Evolutionary conservation across 2,888 invertebrate species (phyloP).

Genomic region (Aphrophora alni): DNA sequence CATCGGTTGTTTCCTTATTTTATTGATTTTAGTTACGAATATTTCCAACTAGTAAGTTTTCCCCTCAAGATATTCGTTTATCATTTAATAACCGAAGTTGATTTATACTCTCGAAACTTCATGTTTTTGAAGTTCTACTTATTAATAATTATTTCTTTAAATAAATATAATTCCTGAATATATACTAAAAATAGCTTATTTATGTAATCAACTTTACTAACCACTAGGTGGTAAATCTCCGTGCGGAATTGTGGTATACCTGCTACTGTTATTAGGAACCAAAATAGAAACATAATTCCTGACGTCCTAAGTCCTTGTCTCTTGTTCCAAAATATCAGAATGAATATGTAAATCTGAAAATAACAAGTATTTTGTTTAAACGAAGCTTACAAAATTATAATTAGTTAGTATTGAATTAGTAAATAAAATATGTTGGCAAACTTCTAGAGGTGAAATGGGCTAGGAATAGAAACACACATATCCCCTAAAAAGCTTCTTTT

Average conservation of each 20-base stretch:
- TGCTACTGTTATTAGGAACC: conserved; percentile 60
- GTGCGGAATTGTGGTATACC: conserved; percentile 51
- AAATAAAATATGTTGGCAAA: background rate
- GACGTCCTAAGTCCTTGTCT: conserved; percentile 62
- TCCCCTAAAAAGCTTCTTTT: too few species aligned
- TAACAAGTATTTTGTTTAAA: background rate
- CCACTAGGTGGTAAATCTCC: background rate
- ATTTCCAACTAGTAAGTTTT: too few species aligned
- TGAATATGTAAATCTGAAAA: conserved; percentile 56
- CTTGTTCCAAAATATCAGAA: conserved; percentile 59
- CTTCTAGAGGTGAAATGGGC: background rate
- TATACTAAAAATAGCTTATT: background rate
- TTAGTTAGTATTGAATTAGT: too few species aligned
- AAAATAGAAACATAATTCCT: conserved; percentile 64
- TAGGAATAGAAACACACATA: background rate
- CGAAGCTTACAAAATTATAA: too few species aligned
- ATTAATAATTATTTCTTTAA: too few species aligned
- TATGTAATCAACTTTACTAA: conserved; percentile 19
- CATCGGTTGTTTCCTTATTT: too few species aligned
- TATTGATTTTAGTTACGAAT: too few species aligned
- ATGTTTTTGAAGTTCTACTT: too few species aligned
- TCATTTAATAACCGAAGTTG: too few species aligned
- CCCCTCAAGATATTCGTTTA: too few species aligned
- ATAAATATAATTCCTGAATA: too few species aligned
- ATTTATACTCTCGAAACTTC: too few species aligned